Evolutionary conservation across 64 coral and sea anemone species (phyloP), one percentile per base, ranked within the genome.

Genomic region (Trachythela sp.): DNA sequence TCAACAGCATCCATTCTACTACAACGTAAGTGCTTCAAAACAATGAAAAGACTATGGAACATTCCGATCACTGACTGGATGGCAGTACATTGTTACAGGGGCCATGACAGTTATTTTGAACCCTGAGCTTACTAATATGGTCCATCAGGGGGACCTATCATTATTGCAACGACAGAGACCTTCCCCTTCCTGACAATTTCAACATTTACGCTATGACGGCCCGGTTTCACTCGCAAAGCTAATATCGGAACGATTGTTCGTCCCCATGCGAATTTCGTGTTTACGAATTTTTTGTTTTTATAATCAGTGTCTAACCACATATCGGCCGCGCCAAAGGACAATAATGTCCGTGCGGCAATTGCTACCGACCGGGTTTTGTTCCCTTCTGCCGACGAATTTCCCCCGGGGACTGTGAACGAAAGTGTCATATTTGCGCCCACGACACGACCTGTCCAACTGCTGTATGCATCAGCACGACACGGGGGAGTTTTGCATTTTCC

Each of bases 61-160:
- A n/a, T n/a, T n/a, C n/a, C n/a, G n/a, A n/a, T n/a, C n/a, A n/a
- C n/a, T n/a, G n/a, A n/a, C n/a, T n/a, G n/a, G n/a, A n/a, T n/a
- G n/a, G n/a, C n/a, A n/a, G n/a, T n/a, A 45, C 42, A 11, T 45
- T 45, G 42, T 45, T 45, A 45, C 42, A 6, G 11, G 11, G 42
- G 42, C 42, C 42, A 45, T 45, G 42, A 6, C 11, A 4, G 11
- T 45, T 11, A 45, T 4, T 45, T 11, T 45, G 42, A 45, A n/a
- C n/a, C n/a, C n/a, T n/a, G n/a, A n/a, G n/a, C n/a, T n/a, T n/a
- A n/a, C 20, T 35, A 38, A 39, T 37, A 80, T 18, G 75, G 75
- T 34, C 75, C 75, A 80, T 93, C 94, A 68, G 91, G 91, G 36
- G 94, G 94, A 51, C 94, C 94, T 14, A 95, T 39, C 15, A 92